Evolutionary conservation across 1,140 invertebrate species (phyloP).

Genomic region (Helicoverpa zea): DNA sequence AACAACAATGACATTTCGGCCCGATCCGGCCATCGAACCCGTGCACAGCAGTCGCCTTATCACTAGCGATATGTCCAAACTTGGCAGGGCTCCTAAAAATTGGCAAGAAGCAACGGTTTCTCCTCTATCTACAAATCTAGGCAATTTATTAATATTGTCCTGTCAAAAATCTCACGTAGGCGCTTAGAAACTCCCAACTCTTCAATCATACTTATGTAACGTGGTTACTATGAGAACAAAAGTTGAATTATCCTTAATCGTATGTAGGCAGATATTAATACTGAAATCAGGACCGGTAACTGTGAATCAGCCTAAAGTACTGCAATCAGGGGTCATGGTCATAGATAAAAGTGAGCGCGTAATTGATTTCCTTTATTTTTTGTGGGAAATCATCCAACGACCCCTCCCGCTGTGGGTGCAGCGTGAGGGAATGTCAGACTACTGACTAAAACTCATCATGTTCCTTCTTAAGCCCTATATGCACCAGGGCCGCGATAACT

Average conservation of each 20-base stretch:
- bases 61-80: not conserved
- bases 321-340: constrained; percentile 26
- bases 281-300: constrained; percentile 15
- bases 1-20: too few relatives aligned
- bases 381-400: too few relatives aligned
- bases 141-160: not conserved
- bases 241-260: not conserved
- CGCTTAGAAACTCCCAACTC: not conserved
- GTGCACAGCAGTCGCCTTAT: not conserved
- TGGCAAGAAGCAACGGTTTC: not conserved
- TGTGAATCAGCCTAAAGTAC: not conserved
- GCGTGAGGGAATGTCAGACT: too few relatives aligned
- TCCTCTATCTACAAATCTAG: not conserved
- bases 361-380: too few relatives aligned
- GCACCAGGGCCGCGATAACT: too few relatives aligned
- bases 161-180: constrained; percentile 16
- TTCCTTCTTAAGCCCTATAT: too few relatives aligned
- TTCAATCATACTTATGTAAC: not conserved
- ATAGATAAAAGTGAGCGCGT: not conserved
- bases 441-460: too few relatives aligned
- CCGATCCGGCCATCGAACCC: too few relatives aligned
- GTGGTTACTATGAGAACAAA: not conserved
- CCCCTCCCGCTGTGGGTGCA: too few relatives aligned
- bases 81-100: not conserved
- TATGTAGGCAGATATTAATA: constrained; percentile 9